Evolutionary conservation across 2,888 invertebrate genomes (phyloP), one percentile per base, ranked within the genome.

Genomic region (Monopis laevigella): DNA sequence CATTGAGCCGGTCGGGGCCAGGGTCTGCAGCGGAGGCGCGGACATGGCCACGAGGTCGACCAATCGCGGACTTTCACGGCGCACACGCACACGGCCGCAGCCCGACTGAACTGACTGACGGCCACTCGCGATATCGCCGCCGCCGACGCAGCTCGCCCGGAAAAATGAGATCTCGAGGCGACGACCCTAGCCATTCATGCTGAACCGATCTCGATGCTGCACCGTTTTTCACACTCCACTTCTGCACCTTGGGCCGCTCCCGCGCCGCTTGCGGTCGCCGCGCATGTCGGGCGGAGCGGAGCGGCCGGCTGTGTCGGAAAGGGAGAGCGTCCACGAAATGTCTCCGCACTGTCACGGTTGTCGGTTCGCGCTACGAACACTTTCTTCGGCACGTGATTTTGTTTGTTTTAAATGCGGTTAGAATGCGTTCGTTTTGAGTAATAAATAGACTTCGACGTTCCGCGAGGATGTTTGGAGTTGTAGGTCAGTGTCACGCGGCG

Each of bases 121-220:
- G 39, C 17, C 41, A 19, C 19, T 30, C 52, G 62, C 59, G 61
- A 62, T 63, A 65, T 64, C 69, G 60, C 63, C 58, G 59, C 59
- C 58, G 54, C 59, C 55, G 57, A 51, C 62, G 56, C 63, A 64
- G 62, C 59, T 60, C 64, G 67, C 64, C 65, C 71, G 70, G 69
- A 65, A 68, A 68, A 69, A 67, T 71, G 65, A 59, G 66, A 72
- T 73, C 74, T 73, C 64, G 65, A 58, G 58, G 58, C 68, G 66
- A 54, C 71, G 73, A 74, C 74, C 75, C 74, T 70, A 71, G 56
- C 70, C 73, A 69, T 72, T 78, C 75, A 72, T 63, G 78, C 70
- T 50, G 63, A 78, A 73, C 75, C 55, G 62, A 69, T 64, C 62
- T 64, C 58, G 58, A 58, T 56, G 56, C 54, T 53, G 65, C 74